Conservation (phyloP, 2,888 invertebrate genomes). For the Metopia argyrocephala region DNA sequence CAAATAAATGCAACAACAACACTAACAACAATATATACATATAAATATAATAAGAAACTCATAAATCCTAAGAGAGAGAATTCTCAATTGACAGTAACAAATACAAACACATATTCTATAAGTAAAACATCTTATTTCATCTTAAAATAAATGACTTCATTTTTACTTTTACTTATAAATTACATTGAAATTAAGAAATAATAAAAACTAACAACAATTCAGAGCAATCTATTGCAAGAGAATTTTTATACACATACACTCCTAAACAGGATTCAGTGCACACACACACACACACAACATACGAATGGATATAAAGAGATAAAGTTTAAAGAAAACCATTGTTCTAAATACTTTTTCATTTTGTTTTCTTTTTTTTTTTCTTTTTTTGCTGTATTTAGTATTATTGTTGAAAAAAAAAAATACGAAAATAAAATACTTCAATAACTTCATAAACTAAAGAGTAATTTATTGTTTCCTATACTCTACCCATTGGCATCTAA, state of each 20-base stretch:
- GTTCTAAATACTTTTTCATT: neutral
- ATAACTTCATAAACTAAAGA: neutral
- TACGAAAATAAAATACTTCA: slow-evolving; percentile 6
- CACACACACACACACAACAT: too few relatives aligned
- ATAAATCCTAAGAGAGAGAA: slow-evolving; percentile 16
- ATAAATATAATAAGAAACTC: slow-evolving; percentile 2
- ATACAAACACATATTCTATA: neutral
- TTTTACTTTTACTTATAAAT: slow-evolving; percentile 6
- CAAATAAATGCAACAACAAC: neutral
- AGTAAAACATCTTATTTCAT: neutral
- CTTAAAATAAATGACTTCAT: slow-evolving; percentile 8
- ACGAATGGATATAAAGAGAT: too few relatives aligned
- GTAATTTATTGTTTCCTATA: neutral
- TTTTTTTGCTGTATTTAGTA: neutral
- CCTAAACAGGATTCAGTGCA: too few relatives aligned
- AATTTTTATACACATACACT: too few relatives aligned
- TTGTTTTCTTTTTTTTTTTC: neutral
- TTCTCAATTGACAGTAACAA: neutral
- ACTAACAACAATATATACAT: neutral
- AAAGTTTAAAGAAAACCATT: neutral
- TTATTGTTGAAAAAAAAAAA: neutral
- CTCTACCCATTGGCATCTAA: too few relatives aligned
- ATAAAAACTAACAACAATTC: neutral
- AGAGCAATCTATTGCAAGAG: neutral
- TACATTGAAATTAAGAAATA: slow-evolving; percentile 23